Conservation (phyloP, 1,140 invertebrate species). For the Metopolophium dirhodum region DNA sequence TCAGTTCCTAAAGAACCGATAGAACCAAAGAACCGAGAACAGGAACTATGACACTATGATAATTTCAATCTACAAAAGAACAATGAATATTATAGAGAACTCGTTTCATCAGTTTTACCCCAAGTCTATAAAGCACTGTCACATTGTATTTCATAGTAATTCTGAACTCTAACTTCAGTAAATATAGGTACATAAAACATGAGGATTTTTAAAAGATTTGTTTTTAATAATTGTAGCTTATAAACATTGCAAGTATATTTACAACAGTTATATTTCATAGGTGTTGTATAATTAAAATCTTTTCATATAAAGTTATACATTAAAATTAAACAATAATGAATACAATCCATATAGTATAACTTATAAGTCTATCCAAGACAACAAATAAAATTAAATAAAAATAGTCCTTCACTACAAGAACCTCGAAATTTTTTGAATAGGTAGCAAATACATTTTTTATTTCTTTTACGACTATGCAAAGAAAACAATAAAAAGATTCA, state of each 20-base stretch:
- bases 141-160: neutral
- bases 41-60: too few species aligned
- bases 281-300: neutral
- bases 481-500: constrained; percentile 18
- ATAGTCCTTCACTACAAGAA: neutral
- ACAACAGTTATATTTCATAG: neutral
- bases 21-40: too few species aligned
- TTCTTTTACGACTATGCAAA: neutral
- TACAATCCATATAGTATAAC: neutral
- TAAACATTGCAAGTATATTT: neutral
- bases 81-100: too few species aligned
- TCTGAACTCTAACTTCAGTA: neutral
- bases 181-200: neutral
- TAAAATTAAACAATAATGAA: neutral
- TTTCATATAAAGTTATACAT: neutral
- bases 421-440: neutral
- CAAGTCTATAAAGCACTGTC: neutral
- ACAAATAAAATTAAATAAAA: neutral
- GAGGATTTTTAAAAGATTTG: neutral
- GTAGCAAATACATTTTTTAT: neutral
- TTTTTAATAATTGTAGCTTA: neutral
- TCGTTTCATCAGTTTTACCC: neutral
- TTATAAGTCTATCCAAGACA: neutral
- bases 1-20: too few species aligned
- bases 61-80: too few species aligned